phyloP scores from a whole-genome alignment of 2,888 invertebrate species.

The Ochropacha duplaris region DNA sequence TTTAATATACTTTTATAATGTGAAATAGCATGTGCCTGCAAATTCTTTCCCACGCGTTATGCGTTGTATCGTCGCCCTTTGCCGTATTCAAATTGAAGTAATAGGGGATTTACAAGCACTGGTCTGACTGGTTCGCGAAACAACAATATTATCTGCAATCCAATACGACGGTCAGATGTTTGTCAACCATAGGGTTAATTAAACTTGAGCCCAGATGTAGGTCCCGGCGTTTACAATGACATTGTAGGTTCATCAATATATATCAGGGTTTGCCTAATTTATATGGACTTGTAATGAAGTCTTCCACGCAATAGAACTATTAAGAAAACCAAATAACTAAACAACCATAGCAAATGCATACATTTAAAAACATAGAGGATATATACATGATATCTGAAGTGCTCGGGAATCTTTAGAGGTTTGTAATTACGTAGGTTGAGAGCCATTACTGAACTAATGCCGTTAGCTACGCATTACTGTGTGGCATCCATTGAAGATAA shows the following conservation, averaged over 20 bases:
- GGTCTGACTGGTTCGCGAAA: background rate
- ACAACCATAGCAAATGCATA: too few species aligned
- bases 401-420: background rate
- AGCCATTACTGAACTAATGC: conserved; percentile 6
- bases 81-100: background rate
- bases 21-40: too few species aligned
- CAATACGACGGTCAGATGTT: background rate
- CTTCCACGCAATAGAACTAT: too few species aligned
- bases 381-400: background rate
- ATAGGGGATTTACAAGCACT: background rate
- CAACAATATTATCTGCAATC: background rate
- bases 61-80: background rate
- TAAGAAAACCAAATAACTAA: too few species aligned
- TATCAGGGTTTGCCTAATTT: background rate
- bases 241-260: background rate
- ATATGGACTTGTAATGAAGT: background rate
- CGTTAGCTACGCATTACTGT: background rate
- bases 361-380: background rate
- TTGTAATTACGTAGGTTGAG: conserved; percentile 2
- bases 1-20: too few species aligned
- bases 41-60: background rate
- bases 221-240: background rate
- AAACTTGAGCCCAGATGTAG: background rate
- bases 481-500: background rate
- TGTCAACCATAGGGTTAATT: background rate